Base-by-base conservation (phyloP, 2,797 vertebrate species). In the Paguma larvata region DNA sequence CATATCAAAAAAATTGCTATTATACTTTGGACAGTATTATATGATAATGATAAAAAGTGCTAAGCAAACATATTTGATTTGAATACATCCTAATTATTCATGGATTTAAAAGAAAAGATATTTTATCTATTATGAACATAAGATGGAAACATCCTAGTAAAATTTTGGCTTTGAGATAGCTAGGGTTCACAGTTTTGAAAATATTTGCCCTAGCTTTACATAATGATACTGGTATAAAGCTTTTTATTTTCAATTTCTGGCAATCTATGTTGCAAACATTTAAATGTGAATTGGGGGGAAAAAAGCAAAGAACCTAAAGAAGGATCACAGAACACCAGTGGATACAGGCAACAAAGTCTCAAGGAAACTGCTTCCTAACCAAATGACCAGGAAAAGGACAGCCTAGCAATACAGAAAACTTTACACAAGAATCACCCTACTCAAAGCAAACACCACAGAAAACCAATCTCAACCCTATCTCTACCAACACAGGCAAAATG, bases 161-260 rank as follows among this genome's bases (percentile, higher is more conserved):
- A 68, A 34, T 82, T 70, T 93, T 70, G 27, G 27, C 19, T 96
- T 63, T 88, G n/a, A 19, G 23, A 89, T 68, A 91, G 70, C 12
- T 94, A 88, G 30, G 59, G 27, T 32, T 89, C 19, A 80, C 7
- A 86, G 32, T 30, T 84, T 83, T 93, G 77, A 94, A 94, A 87
- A 94, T 34, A 3, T 79, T 97, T 84, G 1, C 8, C 30, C 7
- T 93, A 83, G 16, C 30, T 7, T 94, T 91, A 19, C 15, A 44
- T 94, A 63, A 67, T 59, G 30, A 91, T n/a, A 85, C 30, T 18
- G 6, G 27, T 41, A 88, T 41, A 95, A 89, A 72, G 0, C 3
- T 53, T 78, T 93, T 56, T 94, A 32, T 46, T 86, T 84, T 91
- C 5, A 53, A 78, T 38, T 90, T 82, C 75, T 83, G 59, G 9